phyloP scores from a whole-genome alignment of 35 echinoderm and acorn worm genomes.

The Holothuria glaberrima region DNA sequence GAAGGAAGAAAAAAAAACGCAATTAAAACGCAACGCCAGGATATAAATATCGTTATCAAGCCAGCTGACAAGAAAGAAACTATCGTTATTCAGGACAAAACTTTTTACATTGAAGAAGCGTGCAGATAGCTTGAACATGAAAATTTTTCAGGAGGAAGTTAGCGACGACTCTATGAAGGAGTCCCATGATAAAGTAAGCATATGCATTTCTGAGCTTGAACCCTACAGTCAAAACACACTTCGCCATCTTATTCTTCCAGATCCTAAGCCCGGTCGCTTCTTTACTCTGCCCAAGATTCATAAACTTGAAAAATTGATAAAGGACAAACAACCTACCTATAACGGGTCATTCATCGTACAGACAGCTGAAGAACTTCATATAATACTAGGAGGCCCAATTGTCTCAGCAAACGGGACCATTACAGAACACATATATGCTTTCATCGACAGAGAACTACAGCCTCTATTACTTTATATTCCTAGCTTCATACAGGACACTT shows the following conservation, averaged over 20 bases:
- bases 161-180: background rate
- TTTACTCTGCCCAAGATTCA: background rate
- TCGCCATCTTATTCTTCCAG: background rate
- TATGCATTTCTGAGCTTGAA: background rate
- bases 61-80: background rate
- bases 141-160: background rate
- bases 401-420: conserved; percentile 7
- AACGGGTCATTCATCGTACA: no score
- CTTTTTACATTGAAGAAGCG: background rate
- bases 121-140: background rate
- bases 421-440: conserved; percentile 20
- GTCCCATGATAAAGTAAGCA: no score
- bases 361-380: background rate
- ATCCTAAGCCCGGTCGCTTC: background rate
- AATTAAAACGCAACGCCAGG: background rate
- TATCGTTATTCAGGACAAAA: background rate
- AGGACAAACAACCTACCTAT: background rate
- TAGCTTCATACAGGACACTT: background rate
- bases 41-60: background rate
- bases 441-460: background rate
- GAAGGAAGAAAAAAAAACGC: background rate
- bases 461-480: conserved; percentile 6
- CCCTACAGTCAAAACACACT: background rate
- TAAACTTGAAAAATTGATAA: background rate
- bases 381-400: background rate